phyloP scores from a whole-genome alignment of 2,113 vertebrate genomes.

The Narcine bancroftii region DNA sequence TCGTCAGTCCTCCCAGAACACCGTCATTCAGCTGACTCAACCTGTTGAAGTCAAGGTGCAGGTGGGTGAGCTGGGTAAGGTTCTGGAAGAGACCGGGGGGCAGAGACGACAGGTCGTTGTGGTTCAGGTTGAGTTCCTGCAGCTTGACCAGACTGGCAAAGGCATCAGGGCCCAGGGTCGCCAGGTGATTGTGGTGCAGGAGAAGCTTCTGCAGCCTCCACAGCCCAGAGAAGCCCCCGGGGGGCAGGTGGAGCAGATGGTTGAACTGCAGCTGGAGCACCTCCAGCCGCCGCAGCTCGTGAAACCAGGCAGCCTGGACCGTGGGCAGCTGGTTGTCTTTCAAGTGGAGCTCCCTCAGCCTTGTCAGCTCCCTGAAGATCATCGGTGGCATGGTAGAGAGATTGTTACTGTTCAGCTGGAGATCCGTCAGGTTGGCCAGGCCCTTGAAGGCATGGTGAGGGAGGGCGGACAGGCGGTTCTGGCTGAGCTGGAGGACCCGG shows the following conservation, averaged over 20 bases:
- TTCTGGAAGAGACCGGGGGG: conserved; percentile 42
- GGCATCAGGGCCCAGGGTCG: conserved; percentile 38
- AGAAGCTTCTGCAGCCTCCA: conserved; percentile 44
- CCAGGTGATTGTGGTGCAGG: conserved; percentile 50
- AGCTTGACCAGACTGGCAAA: conserved; percentile 43
- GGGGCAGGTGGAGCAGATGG: conserved; percentile 42
- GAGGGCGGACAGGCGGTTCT: conserved; percentile 43
- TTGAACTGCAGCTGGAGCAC: conserved; percentile 53
- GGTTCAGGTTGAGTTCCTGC: conserved; percentile 49
- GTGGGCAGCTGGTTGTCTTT: conserved; percentile 46
- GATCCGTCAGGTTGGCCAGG: conserved; percentile 43
- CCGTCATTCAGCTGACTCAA: conserved; percentile 41
- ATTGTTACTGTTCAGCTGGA: conserved; percentile 48
- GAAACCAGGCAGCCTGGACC: conserved; percentile 44
- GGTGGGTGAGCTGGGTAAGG: conserved; percentile 44
- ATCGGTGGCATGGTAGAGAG: conserved; percentile 40
- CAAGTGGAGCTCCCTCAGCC: conserved; percentile 47
- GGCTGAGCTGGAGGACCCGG: conserved; percentile 43
- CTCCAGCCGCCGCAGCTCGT: conserved; percentile 40
- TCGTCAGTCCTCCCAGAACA: conserved; percentile 44
- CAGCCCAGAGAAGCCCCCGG: conserved; percentile 41
- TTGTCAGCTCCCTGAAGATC: conserved; percentile 41
- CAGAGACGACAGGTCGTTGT: conserved; percentile 45
- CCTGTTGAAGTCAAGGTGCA: conserved; percentile 50
- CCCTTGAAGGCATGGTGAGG: conserved; percentile 39